Evolutionary conservation across 2,113 vertebrate species (phyloP).

Genomic region (Micronycteris hirsuta): DNA sequence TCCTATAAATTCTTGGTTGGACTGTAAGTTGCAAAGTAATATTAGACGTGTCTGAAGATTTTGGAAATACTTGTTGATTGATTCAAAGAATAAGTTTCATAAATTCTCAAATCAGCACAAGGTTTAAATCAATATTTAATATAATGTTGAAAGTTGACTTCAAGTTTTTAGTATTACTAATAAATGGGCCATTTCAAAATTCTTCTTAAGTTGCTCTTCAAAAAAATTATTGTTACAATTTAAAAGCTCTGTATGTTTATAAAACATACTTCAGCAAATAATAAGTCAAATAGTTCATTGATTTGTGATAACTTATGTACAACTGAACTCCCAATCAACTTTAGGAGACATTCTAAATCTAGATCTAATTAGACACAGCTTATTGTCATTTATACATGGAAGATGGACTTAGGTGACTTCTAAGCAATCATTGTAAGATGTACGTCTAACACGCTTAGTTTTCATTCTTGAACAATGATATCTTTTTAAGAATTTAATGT

Average conservation of each 20-base stretch:
- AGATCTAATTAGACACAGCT: not conserved
- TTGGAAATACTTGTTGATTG: slow-evolving; percentile 7
- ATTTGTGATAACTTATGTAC: not conserved
- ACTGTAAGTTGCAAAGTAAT: not conserved
- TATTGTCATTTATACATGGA: not conserved
- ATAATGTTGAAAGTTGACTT: slow-evolving; percentile 2
- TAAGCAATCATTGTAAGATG: not conserved
- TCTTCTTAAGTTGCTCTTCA: slow-evolving; percentile 39
- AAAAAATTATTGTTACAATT: not conserved
- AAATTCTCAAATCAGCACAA: slow-evolving; percentile 10
- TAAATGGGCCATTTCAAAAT: not conserved
- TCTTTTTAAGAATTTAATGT: slow-evolving; percentile 22
- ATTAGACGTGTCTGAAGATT: not conserved
- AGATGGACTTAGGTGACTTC: slow-evolving; percentile 1
- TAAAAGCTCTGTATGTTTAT: not conserved
- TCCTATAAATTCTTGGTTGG: slow-evolving; percentile 30
- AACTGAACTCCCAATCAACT: not conserved
- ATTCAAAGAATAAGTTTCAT: slow-evolving; percentile 9
- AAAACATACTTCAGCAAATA: not conserved
- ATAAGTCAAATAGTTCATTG: not conserved
- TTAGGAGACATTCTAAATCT: slow-evolving; percentile 1
- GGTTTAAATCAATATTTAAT: slow-evolving; percentile 43
- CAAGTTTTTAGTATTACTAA: not conserved
- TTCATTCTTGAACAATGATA: slow-evolving; percentile 24
- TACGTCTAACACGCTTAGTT: not conserved